Base-by-base conservation (phyloP, 1,140 invertebrate genomes). In the Lordiphosa collinella region DNA sequence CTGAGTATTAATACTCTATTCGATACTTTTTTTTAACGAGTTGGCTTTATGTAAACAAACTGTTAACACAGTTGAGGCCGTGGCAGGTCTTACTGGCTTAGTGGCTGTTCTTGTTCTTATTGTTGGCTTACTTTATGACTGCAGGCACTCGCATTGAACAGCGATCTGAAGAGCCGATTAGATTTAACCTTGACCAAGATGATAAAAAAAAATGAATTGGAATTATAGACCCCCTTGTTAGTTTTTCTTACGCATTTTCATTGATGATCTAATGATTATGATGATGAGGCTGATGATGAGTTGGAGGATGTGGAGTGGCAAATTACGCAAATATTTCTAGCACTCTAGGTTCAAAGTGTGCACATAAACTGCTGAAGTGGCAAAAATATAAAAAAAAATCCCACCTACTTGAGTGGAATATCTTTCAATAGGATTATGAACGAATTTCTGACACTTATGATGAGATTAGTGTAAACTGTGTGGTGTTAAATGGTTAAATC, bases 141-240 rank as follows among this genome's bases (percentile, higher is more conserved):
- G 58, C 55, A 53, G 60, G 67, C 57, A 64, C 38, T 66, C 49
- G 59, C 50, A 55, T 66, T 63, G 76, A 67, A 58, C 61, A 63
- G 31, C 59, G 79, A 84, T 82, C 68, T 84, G 73, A 82, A 69
- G 79, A 66, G 53, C 44, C 78, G 78, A 82, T 82, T 82, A 82
- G 78, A 82, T 84, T 57, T 78, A 82, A 82, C 78, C 78, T 82
- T 82, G 78, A 82, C 78, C 78, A 84, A 82, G 67, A 82, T 82
- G 78, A 82, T 82, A 82, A 60, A 60, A 32, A 44, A 52, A 32
- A 43, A 56, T 35, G 43, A 22, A 25, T 14, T 22, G 31, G 44
- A 52, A 16, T 56, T 46, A 57, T 61, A 32, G 60, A 54, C n/a
- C 37, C 7, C 44, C 4, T 34, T 13, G 25, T 29, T 29, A 29